Percentiles rank a stretch among this genome's conserved stretches.
These are phyloP conservation scores for Eristalis arbustorum DNA, from an alignment of 2,888 invertebrate genomes.

Conservation along the genomic window DNA sequence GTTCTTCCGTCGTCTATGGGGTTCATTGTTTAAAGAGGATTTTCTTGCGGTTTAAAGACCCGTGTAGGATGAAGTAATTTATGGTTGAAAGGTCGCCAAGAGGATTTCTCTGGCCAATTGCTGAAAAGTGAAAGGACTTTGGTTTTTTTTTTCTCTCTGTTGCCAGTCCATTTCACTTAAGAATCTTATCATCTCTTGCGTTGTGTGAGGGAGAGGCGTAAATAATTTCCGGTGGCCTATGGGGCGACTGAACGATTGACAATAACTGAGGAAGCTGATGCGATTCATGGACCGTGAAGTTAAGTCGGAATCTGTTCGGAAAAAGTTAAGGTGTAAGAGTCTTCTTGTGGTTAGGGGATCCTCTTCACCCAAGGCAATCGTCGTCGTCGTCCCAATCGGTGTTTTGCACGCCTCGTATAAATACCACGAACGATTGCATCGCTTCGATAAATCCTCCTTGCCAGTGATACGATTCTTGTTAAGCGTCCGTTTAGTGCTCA, in stretches of 20 bases:
- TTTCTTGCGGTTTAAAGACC: slow-evolving; percentile 40
- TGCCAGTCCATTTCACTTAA: slow-evolving; percentile 30
- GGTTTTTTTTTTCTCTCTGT: neutral
- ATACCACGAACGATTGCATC: too few relatives aligned
- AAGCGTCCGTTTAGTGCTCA: neutral
- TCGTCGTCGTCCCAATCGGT: too few relatives aligned
- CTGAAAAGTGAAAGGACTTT: neutral
- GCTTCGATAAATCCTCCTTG: neutral
- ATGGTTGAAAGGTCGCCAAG: slow-evolving; percentile 26
- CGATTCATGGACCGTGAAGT: neutral
- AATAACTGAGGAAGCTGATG: neutral
- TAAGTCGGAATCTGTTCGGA: neutral
- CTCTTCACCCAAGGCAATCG: too few relatives aligned
- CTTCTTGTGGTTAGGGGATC: neutral
- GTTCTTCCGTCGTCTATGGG: neutral
- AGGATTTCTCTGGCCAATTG: slow-evolving; percentile 7
- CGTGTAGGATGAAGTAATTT: slow-evolving; percentile 34
- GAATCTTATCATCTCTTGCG: slow-evolving; percentile 13
- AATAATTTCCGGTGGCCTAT: neutral
- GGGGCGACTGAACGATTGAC: neutral
- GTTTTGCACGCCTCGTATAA: neutral
- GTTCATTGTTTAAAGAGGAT: slow-evolving; percentile 33
- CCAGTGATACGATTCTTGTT: neutral
- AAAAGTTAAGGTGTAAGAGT: neutral
- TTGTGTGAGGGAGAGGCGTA: neutral